phyloP scores from a whole-genome alignment of 30 jellyfish, hydroid and myxozoan species.

The Clytia hemisphaerica region DNA sequence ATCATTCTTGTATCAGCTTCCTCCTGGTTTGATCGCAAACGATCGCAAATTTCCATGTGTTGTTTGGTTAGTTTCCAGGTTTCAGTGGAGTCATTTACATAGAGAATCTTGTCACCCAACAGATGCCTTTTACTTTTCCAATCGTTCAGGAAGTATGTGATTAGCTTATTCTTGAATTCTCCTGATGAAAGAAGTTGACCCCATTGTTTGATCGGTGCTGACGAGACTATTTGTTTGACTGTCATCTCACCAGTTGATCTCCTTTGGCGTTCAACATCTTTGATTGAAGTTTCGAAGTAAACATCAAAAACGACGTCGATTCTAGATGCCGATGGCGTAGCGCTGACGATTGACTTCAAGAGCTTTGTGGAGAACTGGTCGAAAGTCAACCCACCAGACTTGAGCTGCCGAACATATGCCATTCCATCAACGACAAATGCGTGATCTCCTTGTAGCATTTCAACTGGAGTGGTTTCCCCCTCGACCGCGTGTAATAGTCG shows the following conservation, averaged over 20 bases:
- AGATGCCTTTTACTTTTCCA: background rate
- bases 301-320: conserved; percentile 19
- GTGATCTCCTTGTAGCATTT: conserved; percentile 4
- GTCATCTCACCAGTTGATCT: background rate
- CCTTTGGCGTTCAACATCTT: conserved; percentile 10
- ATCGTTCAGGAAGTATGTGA: background rate
- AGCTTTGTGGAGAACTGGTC: no score
- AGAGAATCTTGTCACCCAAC: background rate
- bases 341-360: background rate
- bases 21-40: background rate
- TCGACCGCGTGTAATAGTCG: background rate
- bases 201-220: background rate
- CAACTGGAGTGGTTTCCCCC: background rate
- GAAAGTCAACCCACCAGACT: no score
- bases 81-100: background rate
- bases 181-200: no score
- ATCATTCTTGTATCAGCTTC: background rate
- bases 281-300: conserved; percentile 7
- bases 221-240: background rate
- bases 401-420: conserved; percentile 2
- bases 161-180: no score
- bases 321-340: background rate
- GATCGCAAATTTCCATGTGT: background rate
- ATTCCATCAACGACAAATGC: conserved; percentile 6
- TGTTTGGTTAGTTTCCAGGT: no score